A percentile compares a stretch with the other conserved stretches of the same genome.
phyloP scores from a whole-genome alignment of 1,140 invertebrate species.

The Doryteuthis pealeii region DNA sequence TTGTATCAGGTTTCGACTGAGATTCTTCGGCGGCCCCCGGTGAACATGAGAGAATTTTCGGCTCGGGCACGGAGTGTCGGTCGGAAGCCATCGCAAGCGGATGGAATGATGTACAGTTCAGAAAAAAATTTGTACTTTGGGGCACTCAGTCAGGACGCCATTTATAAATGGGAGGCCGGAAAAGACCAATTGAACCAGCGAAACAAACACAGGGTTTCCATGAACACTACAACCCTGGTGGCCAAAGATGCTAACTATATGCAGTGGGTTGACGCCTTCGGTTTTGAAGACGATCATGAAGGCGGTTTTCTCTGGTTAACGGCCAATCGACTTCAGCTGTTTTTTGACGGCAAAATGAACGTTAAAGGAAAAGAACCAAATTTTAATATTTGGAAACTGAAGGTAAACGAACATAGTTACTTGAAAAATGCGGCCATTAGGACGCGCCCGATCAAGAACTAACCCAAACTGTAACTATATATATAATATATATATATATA shows the following conservation, averaged over 20 bases:
- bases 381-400: constrained; percentile 32
- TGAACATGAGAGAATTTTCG: neutral
- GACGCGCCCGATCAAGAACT: too few species aligned
- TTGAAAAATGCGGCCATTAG: too few species aligned
- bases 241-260: neutral
- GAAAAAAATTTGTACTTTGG: neutral
- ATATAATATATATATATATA: too few species aligned
- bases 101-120: neutral
- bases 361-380: constrained; percentile 13
- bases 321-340: constrained; percentile 28
- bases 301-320: constrained; percentile 34
- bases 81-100: neutral
- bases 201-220: neutral
- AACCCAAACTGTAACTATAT: too few species aligned
- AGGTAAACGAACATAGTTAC: too few species aligned
- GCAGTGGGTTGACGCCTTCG: constrained; percentile 23
- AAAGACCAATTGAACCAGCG: neutral
- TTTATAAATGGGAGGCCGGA: neutral
- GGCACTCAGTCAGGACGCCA: neutral
- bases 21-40: neutral
- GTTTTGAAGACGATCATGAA: constrained; percentile 29
- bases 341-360: constrained; percentile 24
- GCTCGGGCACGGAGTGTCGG: neutral
- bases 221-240: neutral
- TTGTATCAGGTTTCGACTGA: constrained; percentile 32